These are phyloP conservation scores for Rhynchonycteris naso DNA, from an alignment of 2,797 vertebrate genomes.

Conservation along the genomic window DNA sequence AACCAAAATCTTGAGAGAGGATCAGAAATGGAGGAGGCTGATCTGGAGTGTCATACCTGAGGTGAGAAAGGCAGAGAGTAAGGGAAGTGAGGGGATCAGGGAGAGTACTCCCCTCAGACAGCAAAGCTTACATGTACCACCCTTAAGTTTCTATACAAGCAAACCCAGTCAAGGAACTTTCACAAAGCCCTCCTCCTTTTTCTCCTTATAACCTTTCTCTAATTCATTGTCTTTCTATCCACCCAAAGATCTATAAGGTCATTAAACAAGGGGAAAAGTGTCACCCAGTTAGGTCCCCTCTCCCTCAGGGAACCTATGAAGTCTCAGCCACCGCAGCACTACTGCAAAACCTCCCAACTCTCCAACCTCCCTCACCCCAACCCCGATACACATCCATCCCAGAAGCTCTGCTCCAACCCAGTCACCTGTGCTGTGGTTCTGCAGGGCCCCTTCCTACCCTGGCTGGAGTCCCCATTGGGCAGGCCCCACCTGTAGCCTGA, in stretches of 20 bases:
- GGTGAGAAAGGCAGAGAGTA: background rate
- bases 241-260: background rate
- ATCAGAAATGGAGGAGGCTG: too few relatives aligned
- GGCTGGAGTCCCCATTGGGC: background rate
- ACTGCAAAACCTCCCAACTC: background rate
- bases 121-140: background rate
- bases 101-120: fast-evolving
- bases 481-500: background rate
- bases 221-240: background rate
- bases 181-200: background rate
- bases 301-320: too few relatives aligned
- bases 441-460: background rate
- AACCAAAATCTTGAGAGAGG: too few relatives aligned
- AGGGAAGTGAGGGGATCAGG: background rate
- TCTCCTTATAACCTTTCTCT: background rate
- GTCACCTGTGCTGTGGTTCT: constrained; percentile 34
- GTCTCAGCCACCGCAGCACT: background rate
- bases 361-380: too few relatives aligned
- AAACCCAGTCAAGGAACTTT: background rate
- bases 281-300: background rate
- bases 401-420: fast-evolving
- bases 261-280: background rate
- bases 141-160: background rate
- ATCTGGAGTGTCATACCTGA: background rate
- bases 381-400: too few relatives aligned